These are phyloP conservation scores for Phodopus roborovskii DNA, from an alignment of 2,113 vertebrate species.

Conservation along the genomic window DNA sequence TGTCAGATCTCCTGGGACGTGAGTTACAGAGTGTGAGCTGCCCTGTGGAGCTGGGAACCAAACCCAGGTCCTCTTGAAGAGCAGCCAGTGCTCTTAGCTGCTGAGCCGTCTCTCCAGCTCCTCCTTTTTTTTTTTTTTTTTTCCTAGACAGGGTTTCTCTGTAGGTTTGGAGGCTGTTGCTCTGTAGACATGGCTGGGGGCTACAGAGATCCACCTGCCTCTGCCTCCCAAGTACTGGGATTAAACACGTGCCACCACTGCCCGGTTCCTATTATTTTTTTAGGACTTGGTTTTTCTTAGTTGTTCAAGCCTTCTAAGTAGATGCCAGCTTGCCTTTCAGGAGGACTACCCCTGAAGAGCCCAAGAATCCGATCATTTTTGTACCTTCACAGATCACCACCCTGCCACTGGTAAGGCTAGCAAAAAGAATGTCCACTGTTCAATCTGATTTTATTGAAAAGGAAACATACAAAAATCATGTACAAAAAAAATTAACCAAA, in stretches of 20 bases:
- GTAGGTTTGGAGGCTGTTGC: no score
- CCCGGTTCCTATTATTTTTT: not conserved
- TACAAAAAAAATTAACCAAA: constrained; percentile 83
- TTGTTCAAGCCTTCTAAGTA: not conserved
- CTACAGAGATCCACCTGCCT: no score
- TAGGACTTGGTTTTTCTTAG: not conserved
- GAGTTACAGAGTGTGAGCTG: not conserved
- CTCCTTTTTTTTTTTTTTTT: not conserved
- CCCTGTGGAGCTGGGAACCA: not conserved
- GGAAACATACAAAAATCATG: constrained; percentile 86
- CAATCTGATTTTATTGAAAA: constrained; percentile 87
- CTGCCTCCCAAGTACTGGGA: no score
- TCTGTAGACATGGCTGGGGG: no score
- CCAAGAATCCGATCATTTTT: no score
- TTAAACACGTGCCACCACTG: no score
- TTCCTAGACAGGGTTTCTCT: no score
- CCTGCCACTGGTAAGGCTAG: not conserved
- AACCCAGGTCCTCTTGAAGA: not conserved
- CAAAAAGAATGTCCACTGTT: constrained; percentile 57
- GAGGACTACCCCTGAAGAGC: not conserved
- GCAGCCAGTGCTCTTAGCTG: not conserved
- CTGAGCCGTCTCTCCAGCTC: not conserved
- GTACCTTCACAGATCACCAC: not conserved
- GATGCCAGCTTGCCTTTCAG: not conserved
- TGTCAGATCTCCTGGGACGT: not conserved